Conservation (phyloP, 2,113 vertebrate species). For the Tupaia tana region DNA sequence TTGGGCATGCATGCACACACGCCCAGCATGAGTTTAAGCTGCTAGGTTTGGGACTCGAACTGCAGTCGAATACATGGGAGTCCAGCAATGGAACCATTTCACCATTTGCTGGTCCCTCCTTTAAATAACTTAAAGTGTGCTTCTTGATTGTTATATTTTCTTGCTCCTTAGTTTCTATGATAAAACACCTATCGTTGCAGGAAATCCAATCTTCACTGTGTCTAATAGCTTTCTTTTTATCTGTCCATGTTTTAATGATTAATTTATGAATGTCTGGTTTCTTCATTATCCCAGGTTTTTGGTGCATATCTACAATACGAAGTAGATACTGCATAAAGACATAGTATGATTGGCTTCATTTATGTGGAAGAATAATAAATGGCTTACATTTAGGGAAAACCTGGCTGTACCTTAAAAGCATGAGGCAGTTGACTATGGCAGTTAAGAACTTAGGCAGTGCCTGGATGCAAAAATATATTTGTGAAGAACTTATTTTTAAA, state of each 20-base stretch:
- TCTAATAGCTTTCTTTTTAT: background rate
- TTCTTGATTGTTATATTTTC: conserved; percentile 39
- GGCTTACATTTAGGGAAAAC: conserved; percentile 34
- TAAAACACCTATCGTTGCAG: background rate
- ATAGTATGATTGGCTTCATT: background rate
- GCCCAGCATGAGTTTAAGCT: too few species aligned
- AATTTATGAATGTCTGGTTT: conserved; percentile 25
- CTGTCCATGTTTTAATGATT: background rate
- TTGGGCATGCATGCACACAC: too few species aligned
- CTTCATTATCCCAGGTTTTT: background rate
- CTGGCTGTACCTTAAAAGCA: background rate
- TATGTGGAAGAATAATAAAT: background rate
- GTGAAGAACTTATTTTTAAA: conserved; percentile 22
- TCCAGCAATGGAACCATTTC: too few species aligned
- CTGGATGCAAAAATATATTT: background rate
- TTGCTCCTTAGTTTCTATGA: background rate
- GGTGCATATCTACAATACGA: background rate
- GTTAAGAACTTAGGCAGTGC: background rate
- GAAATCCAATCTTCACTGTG: conserved; percentile 4
- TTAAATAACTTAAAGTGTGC: conserved; percentile 1
- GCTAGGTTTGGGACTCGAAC: too few species aligned
- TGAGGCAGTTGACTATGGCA: background rate
- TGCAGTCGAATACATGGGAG: too few species aligned
- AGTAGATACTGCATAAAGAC: background rate
- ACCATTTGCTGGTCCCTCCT: too few species aligned